These are phyloP conservation scores for Mormoops blainvillei DNA, from an alignment of 2,113 vertebrate genomes.

Conservation along the genomic window DNA sequence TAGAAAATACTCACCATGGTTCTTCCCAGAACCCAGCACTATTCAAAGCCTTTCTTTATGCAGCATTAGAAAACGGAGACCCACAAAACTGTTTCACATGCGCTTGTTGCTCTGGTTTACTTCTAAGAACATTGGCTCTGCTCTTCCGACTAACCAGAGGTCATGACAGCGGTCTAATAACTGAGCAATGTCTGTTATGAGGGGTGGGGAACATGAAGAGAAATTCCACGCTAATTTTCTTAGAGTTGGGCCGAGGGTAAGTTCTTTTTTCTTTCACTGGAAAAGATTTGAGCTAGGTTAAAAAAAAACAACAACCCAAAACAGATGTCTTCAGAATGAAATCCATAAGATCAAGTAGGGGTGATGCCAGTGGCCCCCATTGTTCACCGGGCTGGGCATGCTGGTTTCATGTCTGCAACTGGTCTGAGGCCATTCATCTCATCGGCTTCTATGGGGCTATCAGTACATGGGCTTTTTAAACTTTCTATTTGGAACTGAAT, in stretches of 20 bases:
- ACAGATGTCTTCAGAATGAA: neutral
- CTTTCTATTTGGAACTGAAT: neutral
- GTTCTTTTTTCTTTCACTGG: neutral
- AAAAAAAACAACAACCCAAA: neutral
- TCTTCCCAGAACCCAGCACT: constrained; percentile 44
- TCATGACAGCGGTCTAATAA: constrained; percentile 21
- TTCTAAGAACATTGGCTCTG: constrained; percentile 65
- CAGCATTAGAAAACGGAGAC: constrained; percentile 43
- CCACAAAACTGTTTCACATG: constrained; percentile 56
- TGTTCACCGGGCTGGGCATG: neutral
- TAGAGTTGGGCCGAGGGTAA: neutral
- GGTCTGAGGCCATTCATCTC: neutral
- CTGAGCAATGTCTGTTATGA: constrained; percentile 31
- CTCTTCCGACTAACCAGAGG: constrained; percentile 8
- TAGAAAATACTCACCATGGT: constrained; percentile 46
- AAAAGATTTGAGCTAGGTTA: neutral
- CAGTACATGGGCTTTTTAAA: neutral
- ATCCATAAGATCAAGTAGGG: neutral
- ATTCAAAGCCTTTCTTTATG: constrained; percentile 68
- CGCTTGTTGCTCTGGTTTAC: constrained; percentile 54
- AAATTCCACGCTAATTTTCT: constrained; percentile 21
- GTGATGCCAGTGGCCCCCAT: too few relatives aligned
- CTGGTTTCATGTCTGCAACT: neutral
- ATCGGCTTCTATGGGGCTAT: neutral
- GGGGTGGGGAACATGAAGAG: neutral